These are phyloP conservation scores for Ibidorhyncha struthersii DNA, from an alignment of 2,113 vertebrate species.

Conservation along the genomic window DNA sequence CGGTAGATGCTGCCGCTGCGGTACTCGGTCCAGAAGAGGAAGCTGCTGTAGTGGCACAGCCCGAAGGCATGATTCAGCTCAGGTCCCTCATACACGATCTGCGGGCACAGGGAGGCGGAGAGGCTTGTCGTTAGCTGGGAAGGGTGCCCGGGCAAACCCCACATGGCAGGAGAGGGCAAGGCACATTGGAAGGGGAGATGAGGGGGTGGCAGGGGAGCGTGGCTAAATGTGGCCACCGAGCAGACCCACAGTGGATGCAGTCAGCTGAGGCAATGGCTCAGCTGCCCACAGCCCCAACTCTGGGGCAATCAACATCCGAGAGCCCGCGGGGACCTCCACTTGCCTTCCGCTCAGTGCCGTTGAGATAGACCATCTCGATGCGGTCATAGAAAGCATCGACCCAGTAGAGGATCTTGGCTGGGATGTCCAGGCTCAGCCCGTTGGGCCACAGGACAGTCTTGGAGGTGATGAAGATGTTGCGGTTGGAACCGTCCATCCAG, in stretches of 20 bases:
- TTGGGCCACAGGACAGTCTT: conserved; percentile 97
- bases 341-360: conserved; percentile 89
- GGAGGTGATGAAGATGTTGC: conserved; percentile 90
- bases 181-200: not conserved
- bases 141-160: rapidly evolving
- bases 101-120: not conserved
- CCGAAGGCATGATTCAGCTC: conserved; percentile 95
- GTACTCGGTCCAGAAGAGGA: conserved; percentile 97
- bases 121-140: not conserved
- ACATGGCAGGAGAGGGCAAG: rapidly evolving
- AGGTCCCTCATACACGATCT: conserved; percentile 92
- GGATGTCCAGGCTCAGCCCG: conserved; percentile 93
- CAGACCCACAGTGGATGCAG: rapidly evolving
- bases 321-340: not conserved
- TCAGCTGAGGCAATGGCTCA: rapidly evolving
- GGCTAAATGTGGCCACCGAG: rapidly evolving
- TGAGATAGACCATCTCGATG: conserved; percentile 93
- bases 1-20: conserved; percentile 94
- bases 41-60: conserved; percentile 92
- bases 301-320: rapidly evolving
- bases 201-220: rapidly evolving
- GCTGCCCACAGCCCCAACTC: not conserved
- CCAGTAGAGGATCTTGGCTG: conserved; percentile 91
- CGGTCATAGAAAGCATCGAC: conserved; percentile 98
- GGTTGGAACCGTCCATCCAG: conserved; percentile 96